These are phyloP conservation scores for Eubasilissa regina DNA, from an alignment of 1,140 invertebrate genomes.

Conservation along the genomic window DNA sequence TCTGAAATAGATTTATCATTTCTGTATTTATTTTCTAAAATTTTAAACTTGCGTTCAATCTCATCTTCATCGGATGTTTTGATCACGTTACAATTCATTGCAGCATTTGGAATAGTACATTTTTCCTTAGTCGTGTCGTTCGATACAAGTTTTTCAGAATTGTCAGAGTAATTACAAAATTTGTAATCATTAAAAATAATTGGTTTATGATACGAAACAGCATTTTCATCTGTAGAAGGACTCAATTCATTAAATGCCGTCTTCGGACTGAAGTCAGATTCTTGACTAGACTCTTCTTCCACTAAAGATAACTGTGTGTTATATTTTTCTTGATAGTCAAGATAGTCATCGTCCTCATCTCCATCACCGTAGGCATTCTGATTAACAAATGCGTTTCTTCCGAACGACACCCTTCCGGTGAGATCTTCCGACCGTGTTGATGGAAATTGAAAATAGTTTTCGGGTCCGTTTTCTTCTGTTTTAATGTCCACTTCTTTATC, in stretches of 20 bases:
- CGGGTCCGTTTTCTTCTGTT: background rate
- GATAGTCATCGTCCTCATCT: constrained; percentile 22
- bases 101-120: background rate
- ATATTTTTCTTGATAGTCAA: constrained; percentile 42
- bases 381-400: constrained; percentile 62
- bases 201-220: background rate
- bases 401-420: constrained; percentile 63
- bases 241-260: background rate
- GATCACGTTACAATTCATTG: background rate
- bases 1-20: constrained; percentile 40
- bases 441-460: constrained; percentile 19
- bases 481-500: constrained; percentile 18
- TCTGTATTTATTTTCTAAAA: constrained; percentile 55
- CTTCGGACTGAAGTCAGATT: constrained; percentile 56
- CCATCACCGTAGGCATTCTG: constrained; percentile 61
- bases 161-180: background rate
- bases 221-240: background rate
- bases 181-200: constrained; percentile 18
- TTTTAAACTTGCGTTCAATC: constrained; percentile 55
- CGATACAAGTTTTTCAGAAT: background rate
- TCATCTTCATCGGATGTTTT: constrained; percentile 47
- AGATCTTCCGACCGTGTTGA: constrained; percentile 53
- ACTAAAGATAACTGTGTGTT: constrained; percentile 67
- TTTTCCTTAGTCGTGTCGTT: background rate
- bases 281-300: constrained; percentile 71